phyloP scores from a whole-genome alignment of 2,888 invertebrate species.

The Phoronis australis region DNA sequence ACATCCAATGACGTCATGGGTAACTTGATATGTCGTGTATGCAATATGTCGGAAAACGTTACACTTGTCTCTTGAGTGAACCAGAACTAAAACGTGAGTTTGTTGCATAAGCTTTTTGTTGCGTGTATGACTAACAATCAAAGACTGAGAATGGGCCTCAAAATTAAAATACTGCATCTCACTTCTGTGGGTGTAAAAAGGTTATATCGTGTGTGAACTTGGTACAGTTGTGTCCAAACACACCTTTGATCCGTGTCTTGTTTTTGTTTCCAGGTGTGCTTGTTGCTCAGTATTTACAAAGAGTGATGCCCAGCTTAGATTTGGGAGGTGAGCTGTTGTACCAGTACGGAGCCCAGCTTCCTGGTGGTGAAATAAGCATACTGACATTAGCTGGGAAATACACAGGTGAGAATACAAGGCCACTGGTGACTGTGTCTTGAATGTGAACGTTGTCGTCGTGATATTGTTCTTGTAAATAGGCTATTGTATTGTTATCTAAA shows the following conservation, averaged over 20 bases:
- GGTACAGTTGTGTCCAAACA: no score
- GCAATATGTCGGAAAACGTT: no score
- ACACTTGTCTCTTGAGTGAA: no score
- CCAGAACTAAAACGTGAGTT: no score
- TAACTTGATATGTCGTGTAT: no score
- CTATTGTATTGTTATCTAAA: no score
- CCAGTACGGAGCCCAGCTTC: constrained; percentile 78
- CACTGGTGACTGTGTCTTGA: no score
- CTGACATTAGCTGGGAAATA: constrained; percentile 81
- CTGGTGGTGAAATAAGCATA: constrained; percentile 83
- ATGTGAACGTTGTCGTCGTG: no score
- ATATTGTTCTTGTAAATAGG: no score
- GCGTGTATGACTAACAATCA: not conserved
- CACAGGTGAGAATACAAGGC: no score
- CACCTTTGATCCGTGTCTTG: not conserved
- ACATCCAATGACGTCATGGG: no score
- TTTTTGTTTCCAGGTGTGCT: constrained; percentile 34
- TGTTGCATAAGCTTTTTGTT: not conserved
- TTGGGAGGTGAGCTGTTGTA: constrained; percentile 89
- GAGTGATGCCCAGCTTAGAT: constrained; percentile 75
- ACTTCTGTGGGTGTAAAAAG: not conserved
- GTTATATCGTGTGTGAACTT: no score
- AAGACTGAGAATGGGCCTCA: not conserved
- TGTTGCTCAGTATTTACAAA: constrained; percentile 63
- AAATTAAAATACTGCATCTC: not conserved